A percentile compares a stretch with the other conserved stretches of the same genome.
Evolutionary conservation across 2,113 vertebrate genomes (phyloP).

Genomic region (Prunella fulvescens): DNA sequence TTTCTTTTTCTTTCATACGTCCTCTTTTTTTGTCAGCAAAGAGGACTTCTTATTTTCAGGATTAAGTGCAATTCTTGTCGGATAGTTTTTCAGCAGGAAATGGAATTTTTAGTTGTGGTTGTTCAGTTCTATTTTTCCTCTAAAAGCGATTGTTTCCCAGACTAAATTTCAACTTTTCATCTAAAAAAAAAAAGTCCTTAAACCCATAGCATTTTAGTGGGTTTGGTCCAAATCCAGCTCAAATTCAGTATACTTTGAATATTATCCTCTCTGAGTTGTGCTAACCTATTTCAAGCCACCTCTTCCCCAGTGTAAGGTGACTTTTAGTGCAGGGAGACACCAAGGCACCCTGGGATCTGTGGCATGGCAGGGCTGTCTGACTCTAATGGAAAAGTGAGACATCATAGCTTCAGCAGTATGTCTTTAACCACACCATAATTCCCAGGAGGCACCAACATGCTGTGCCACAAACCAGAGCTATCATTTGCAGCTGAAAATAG

Average conservation of each 20-base stretch:
- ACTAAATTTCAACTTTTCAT: slow-evolving; percentile 31
- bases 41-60: slow-evolving; percentile 4
- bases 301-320: background rate
- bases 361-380: background rate
- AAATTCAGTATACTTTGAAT: background rate
- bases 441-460: background rate
- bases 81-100: slow-evolving; percentile 37
- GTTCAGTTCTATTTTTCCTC: slow-evolving; percentile 40
- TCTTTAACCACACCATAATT: background rate
- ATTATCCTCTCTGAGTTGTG: background rate
- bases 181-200: background rate
- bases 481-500: background rate
- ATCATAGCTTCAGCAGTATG: background rate
- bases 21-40: background rate
- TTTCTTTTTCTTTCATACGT: background rate
- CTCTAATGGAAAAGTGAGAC: background rate
- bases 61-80: background rate
- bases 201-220: background rate
- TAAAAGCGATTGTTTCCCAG: slow-evolving; percentile 1
- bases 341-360: background rate
- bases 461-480: background rate
- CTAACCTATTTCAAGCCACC: background rate
- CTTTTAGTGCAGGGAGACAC: background rate
- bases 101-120: slow-evolving; percentile 36
- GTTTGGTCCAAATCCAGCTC: background rate